phyloP scores from a whole-genome alignment of 2,888 invertebrate species.

The Anarsia innoxiella region DNA sequence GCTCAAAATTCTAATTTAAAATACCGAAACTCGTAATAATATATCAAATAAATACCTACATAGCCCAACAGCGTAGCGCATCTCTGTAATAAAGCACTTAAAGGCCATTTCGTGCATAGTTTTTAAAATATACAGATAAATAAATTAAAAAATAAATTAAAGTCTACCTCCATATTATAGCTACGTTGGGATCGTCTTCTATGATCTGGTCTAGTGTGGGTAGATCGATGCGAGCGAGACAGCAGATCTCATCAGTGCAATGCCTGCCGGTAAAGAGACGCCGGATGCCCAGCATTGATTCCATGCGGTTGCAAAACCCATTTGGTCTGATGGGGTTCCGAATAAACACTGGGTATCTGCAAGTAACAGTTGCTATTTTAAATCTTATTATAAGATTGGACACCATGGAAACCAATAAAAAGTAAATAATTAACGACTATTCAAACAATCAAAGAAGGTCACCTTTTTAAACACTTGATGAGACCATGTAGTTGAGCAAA shows the following conservation, averaged over 20 bases:
- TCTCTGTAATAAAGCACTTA: no score
- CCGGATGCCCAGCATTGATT: slow-evolving; percentile 61
- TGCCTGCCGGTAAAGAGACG: slow-evolving; percentile 86
- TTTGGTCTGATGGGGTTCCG: slow-evolving; percentile 36
- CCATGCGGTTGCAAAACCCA: slow-evolving; percentile 36
- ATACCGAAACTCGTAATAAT: no score
- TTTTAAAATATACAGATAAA: neutral
- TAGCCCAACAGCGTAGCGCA: no score
- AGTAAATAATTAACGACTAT: neutral
- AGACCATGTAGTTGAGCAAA: slow-evolving; percentile 76
- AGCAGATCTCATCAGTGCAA: slow-evolving; percentile 93
- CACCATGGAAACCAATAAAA: no score
- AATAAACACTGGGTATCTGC: slow-evolving; percentile 56
- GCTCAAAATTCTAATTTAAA: no score
- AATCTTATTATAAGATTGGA: no score
- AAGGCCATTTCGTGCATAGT: no score
- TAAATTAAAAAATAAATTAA: no score
- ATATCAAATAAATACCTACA: no score
- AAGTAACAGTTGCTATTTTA: neutral
- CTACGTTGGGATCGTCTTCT: slow-evolving; percentile 87
- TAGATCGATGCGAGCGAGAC: slow-evolving; percentile 83
- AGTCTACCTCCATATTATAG: slow-evolving; percentile 84
- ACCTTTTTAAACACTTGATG: slow-evolving; percentile 75
- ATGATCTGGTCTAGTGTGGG: slow-evolving; percentile 87
- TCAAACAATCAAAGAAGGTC: neutral